phyloP scores from a whole-genome alignment of 2,888 invertebrate species.

The Drosophila siamana region DNA sequence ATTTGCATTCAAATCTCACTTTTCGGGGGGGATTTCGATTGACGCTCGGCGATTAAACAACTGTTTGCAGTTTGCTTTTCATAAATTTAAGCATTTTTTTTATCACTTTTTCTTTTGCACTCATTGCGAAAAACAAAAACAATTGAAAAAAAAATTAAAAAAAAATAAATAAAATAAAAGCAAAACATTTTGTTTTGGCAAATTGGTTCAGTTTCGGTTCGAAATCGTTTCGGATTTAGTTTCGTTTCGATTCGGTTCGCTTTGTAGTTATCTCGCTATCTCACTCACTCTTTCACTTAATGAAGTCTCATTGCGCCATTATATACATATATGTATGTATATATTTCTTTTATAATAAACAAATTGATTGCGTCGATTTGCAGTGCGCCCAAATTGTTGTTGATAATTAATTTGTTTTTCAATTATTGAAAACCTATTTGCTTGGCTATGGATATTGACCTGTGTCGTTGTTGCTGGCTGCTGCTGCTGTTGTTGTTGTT shows the following conservation, averaged over 20 bases:
- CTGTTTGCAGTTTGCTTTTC: neutral
- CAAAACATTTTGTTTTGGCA: constrained; percentile 1
- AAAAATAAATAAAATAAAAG: neutral
- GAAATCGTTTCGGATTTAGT: constrained; percentile 13
- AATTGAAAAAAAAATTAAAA: neutral
- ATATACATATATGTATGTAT: no score
- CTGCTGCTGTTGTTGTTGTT: constrained; percentile 47
- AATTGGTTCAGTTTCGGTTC: constrained; percentile 5
- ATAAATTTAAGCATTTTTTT: neutral
- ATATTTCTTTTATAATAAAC: constrained; percentile 23
- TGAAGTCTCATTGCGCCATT: constrained; percentile 15
- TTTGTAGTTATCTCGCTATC: constrained; percentile 13
- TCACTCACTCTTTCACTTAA: neutral
- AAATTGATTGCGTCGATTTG: constrained; percentile 28
- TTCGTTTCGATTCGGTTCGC: constrained; percentile 22
- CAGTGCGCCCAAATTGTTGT: constrained; percentile 43
- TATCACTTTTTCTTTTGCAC: constrained; percentile 8
- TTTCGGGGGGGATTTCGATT: no score
- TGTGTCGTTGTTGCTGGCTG: constrained; percentile 33
- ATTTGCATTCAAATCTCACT: constrained; percentile 1
- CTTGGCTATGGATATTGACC: constrained; percentile 46
- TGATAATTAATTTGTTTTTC: constrained; percentile 19
- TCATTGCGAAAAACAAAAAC: constrained; percentile 3
- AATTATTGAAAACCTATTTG: constrained; percentile 39
- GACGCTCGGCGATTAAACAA: no score